These are phyloP conservation scores for Lycodopsis pacificus DNA, from an alignment of 2,797 vertebrate genomes.

Conservation along the genomic window DNA sequence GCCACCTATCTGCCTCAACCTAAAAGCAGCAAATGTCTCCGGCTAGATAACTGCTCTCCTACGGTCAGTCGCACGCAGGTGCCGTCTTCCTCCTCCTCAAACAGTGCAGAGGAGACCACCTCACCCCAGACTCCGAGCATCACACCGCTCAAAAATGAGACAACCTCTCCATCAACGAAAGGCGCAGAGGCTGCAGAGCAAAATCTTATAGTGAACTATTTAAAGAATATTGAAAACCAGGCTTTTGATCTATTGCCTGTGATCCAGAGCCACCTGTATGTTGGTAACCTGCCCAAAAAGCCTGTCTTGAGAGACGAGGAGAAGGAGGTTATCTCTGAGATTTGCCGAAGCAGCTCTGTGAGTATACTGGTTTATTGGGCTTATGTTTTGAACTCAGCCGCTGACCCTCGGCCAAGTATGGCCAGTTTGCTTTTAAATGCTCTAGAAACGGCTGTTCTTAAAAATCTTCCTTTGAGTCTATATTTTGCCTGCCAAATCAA, in stretches of 20 bases:
- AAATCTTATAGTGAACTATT: constrained; percentile 33
- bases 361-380: constrained; percentile 38
- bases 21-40: constrained; percentile 87
- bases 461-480: too few relatives aligned
- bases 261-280: constrained; percentile 87
- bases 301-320: constrained; percentile 93
- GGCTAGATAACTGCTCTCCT: constrained; percentile 81
- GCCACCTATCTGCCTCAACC: constrained; percentile 67
- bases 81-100: constrained; percentile 23
- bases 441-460: too few relatives aligned
- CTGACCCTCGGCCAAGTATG: neutral
- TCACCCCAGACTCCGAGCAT: neutral
- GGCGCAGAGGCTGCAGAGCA: constrained; percentile 18
- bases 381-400: neutral
- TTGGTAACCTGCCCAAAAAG: constrained; percentile 88
- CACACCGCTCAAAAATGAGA: neutral
- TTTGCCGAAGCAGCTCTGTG: constrained; percentile 86
- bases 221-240: constrained; percentile 85
- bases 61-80: neutral
- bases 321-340: constrained; percentile 89
- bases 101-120: constrained; percentile 31
- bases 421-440: too few relatives aligned
- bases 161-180: neutral
- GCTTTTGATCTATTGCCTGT: constrained; percentile 93
- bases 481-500: too few relatives aligned